Conservation (phyloP, 2,797 vertebrate species). For the Tadarida brasiliensis region DNA sequence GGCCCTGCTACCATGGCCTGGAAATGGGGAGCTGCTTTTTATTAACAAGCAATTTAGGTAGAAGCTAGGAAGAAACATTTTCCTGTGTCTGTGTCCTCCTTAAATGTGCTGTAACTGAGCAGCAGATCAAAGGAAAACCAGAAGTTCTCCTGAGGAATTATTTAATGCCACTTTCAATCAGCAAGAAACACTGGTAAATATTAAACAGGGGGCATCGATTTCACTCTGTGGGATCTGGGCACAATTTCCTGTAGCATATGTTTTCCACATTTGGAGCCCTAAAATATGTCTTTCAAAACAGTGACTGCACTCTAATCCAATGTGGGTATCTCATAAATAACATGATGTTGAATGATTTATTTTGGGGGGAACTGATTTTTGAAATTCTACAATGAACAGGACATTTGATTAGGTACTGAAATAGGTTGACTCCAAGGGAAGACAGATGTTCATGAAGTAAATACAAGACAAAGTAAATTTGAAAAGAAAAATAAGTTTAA, state of each 20-base stretch:
- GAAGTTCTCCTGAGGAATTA: background rate
- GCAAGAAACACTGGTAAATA: background rate
- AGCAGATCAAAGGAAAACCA: background rate
- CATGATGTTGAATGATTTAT: background rate
- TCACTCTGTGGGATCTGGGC: background rate
- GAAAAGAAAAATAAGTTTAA: background rate
- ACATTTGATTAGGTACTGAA: conserved; percentile 48
- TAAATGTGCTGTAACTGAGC: background rate
- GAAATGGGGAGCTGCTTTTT: background rate
- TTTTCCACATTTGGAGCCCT: conserved; percentile 39
- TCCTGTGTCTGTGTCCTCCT: background rate
- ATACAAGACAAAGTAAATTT: conserved; percentile 32
- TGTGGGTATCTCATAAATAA: background rate
- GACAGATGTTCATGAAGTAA: conserved; percentile 29
- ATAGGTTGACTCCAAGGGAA: conserved; percentile 31
- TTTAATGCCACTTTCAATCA: background rate
- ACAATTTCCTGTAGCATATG: conserved; percentile 32
- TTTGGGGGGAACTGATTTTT: conserved; percentile 3
- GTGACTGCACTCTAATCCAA: background rate
- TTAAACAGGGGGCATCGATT: background rate
- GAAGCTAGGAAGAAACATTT: background rate
- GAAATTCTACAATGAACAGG: conserved; percentile 6
- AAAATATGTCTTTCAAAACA: conserved; percentile 56
- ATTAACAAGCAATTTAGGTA: background rate
- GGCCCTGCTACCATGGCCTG: background rate